Percentiles rank a stretch among this genome's conserved stretches.
Conservation (phyloP, 2,113 vertebrate species). For the Pelodiscus sinensis region DNA sequence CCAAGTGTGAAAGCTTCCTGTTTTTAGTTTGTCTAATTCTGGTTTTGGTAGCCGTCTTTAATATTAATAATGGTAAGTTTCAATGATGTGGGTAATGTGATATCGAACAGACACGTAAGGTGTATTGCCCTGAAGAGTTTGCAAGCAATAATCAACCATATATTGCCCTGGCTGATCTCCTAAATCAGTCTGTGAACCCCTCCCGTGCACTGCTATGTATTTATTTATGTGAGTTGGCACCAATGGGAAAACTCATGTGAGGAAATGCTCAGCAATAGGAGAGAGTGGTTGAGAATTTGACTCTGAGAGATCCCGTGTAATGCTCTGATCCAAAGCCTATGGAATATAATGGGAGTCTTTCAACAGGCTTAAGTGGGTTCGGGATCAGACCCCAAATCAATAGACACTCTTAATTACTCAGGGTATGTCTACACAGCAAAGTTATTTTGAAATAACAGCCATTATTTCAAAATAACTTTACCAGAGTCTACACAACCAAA, state of each 20-base stretch:
- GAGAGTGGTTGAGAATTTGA: not conserved
- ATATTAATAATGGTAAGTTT: not conserved
- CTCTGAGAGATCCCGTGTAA: not conserved
- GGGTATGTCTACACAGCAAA: too few relatives aligned
- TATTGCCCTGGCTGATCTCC: not conserved
- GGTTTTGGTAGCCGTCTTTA: not conserved
- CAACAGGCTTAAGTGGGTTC: not conserved
- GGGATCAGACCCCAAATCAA: not conserved
- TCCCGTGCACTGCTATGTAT: not conserved
- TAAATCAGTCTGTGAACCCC: not conserved
- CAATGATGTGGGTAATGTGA: not conserved
- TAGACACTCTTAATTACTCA: not conserved
- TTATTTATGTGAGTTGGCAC: not conserved
- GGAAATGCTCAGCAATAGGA: not conserved
- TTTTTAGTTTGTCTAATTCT: not conserved
- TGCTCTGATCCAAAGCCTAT: not conserved
- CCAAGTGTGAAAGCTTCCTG: not conserved
- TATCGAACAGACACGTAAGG: not conserved
- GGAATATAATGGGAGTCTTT: not conserved
- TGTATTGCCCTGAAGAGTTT: not conserved
- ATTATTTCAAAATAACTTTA: too few relatives aligned
- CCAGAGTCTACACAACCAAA: too few relatives aligned
- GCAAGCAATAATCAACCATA: not conserved
- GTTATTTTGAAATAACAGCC: too few relatives aligned
- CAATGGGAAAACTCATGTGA: not conserved